Conservation (phyloP, 2,113 vertebrate genomes). For the Sinocyclocheilus maitianheensis region DNA sequence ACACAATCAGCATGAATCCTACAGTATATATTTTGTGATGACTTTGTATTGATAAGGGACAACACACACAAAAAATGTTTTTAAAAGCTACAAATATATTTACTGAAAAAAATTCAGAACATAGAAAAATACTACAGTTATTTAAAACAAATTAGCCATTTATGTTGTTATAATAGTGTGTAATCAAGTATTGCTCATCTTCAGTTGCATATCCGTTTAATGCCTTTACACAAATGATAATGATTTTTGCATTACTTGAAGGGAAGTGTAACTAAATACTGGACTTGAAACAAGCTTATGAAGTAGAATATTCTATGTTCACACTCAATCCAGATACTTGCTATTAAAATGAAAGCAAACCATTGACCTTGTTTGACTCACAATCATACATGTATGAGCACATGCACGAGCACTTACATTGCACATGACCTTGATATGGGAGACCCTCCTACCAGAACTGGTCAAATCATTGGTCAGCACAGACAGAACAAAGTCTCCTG, state of each 20-base stretch:
- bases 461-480: conserved; percentile 82
- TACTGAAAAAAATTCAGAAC: background rate
- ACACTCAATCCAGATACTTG: background rate
- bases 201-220: background rate
- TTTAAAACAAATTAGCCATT: background rate
- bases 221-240: background rate
- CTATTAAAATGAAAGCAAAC: background rate
- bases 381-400: background rate
- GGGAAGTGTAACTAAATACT: background rate
- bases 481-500: conserved; percentile 93
- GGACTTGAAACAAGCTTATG: background rate
- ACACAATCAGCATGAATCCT: background rate
- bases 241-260: background rate
- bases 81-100: background rate
- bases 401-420: conserved; percentile 73
- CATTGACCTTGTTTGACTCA: background rate
- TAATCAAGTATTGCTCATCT: background rate
- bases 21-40: background rate
- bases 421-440: conserved; percentile 93
- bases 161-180: background rate
- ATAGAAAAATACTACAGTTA: background rate
- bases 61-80: background rate
- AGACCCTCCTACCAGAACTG: conserved; percentile 77
- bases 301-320: background rate
- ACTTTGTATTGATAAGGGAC: background rate